Base-by-base conservation (phyloP, 2,888 invertebrate species). In the Zhuqinia jingwanae region DNA sequence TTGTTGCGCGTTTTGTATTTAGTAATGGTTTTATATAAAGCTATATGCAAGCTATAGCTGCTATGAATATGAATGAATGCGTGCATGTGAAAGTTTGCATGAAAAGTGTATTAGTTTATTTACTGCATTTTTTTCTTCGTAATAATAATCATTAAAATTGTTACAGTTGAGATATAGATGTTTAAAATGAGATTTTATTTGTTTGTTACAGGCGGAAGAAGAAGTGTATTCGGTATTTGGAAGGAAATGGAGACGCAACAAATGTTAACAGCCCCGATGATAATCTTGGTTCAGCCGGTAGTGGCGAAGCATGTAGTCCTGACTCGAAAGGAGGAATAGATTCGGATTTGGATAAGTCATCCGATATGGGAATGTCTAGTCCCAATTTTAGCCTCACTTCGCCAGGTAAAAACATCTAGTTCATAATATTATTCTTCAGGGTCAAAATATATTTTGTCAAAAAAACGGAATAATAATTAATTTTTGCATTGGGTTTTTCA, bases 211-310 rank as follows among this genome's bases (percentile, higher is more conserved):
- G 97, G 94, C 97, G 98, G 94, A 98, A 98, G 95, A 98, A 98
- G 94, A 98, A 98, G 94, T 98, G 98, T 94, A 96, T 98, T 92
- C 96, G 98, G 91, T 98, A 98, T 94, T 96, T 97, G 96, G 97
- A 97, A 94, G 95, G 95, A 45, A 87, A 87, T 73, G 93, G 94
- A 90, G 95, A 95, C 92, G 94, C 94, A 90, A 94, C 94, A 91
- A 94, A 93, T 90, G 94, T 94, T 88, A 94, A 94, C 91, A 95
- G 95, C 92, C 95, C 95, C 88, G 95, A 95, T 92, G 95, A 95
- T 91, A 95, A 96, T 92, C 93, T 96, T 91, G 96, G 96, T 91
- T 95, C 97, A 92, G 95, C 96, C 92, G 95, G 96, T 92, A 95
- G 97, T 92, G 94, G 95, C 22, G 92, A 92, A 85, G 91, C 91